Percentiles rank a stretch among this genome's conserved stretches.
Evolutionary conservation across 2,797 vertebrate species (phyloP).

Genomic region (Martes flavigula): DNA sequence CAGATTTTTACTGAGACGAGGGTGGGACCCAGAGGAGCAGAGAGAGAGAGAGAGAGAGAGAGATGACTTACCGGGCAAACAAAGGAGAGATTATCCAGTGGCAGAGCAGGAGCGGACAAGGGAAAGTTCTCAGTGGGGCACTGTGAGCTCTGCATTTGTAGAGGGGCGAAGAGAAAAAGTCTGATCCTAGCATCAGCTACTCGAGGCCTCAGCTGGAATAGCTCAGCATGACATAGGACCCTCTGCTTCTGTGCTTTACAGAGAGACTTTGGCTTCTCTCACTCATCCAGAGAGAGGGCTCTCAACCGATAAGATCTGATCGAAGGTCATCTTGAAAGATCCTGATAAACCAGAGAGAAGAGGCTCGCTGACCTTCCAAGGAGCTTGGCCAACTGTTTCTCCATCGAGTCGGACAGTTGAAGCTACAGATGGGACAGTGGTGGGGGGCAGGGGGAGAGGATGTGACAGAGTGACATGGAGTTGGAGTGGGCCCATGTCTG

Average conservation of each 20-base stretch:
- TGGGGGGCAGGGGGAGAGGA: rapidly evolving
- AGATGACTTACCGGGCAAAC: background rate
- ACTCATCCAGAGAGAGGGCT: background rate
- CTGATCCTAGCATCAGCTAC: background rate
- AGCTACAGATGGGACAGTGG: background rate
- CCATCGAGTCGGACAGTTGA: background rate
- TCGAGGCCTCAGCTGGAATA: background rate
- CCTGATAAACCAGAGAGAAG: background rate
- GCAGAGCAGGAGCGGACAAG: background rate
- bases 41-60: background rate
- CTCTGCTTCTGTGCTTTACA: background rate
- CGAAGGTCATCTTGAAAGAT: background rate
- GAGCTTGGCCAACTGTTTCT: background rate
- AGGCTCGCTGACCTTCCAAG: background rate
- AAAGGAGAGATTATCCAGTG: background rate
- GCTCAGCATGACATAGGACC: background rate
- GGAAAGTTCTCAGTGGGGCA: background rate
- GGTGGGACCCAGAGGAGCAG: background rate
- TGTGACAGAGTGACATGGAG: background rate
- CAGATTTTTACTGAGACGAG: background rate
- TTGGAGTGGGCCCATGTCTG: background rate
- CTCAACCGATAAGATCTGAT: background rate
- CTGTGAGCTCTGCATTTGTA: background rate
- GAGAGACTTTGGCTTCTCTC: background rate
- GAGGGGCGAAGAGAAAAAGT: background rate